phyloP scores from a whole-genome alignment of 2,113 vertebrate species.

The Hypomesus transpacificus region DNA sequence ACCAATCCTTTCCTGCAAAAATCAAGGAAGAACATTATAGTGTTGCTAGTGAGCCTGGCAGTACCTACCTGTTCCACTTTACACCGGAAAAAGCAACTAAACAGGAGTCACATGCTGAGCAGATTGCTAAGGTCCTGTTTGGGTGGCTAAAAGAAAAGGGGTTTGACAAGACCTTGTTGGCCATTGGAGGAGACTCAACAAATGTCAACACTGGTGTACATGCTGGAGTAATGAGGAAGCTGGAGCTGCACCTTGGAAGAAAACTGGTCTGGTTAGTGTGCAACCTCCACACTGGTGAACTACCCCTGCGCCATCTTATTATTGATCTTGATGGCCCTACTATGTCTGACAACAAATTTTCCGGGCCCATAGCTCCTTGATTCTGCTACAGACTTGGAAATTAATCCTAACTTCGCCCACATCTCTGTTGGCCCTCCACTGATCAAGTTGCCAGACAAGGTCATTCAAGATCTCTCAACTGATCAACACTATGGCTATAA shows the following conservation, averaged over 20 bases:
- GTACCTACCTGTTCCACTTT: too few relatives aligned
- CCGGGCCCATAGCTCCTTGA: constrained; percentile 15
- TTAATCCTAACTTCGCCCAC: neutral
- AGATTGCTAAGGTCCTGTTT: too few relatives aligned
- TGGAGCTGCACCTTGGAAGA: constrained; percentile 12
- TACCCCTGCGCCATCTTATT: neutral
- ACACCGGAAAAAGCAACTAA: too few relatives aligned
- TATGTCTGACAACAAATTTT: constrained; percentile 15
- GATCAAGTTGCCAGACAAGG: constrained; percentile 13
- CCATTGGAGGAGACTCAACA: constrained; percentile 14
- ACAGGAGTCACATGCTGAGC: too few relatives aligned
- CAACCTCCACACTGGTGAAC: constrained; percentile 7
- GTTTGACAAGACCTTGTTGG: constrained; percentile 11
- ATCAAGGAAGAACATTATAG: too few relatives aligned
- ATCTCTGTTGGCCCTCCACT: constrained; percentile 3
- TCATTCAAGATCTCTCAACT: constrained; percentile 20
- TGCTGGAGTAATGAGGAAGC: neutral
- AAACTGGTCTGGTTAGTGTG: constrained; percentile 12
- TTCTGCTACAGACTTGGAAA: constrained; percentile 14
- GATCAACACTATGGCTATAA: constrained; percentile 17
- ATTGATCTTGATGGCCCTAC: constrained; percentile 7
- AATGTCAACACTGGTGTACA: constrained; percentile 12
- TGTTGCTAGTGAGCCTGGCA: constrained; percentile 14
- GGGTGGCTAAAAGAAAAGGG: too few relatives aligned
- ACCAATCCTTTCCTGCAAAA: too few relatives aligned